Base-by-base conservation (phyloP, 2,113 vertebrate genomes). In the Stigmatopora argus region DNA sequence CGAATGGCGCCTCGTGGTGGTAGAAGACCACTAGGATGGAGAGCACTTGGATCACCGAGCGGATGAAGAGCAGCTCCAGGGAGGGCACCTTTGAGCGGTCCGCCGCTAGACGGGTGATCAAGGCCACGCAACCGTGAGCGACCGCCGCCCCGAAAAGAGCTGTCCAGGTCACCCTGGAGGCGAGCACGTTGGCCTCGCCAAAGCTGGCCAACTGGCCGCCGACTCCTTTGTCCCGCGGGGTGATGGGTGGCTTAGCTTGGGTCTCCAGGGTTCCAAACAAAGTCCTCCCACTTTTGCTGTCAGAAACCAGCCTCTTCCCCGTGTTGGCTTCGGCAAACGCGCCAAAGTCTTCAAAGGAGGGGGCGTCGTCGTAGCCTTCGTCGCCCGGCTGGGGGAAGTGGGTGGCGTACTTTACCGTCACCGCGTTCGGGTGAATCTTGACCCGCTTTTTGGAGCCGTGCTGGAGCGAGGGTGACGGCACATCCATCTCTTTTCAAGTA, bases 1-100 rank as follows among this genome's bases (percentile, higher is more conserved):
- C 97, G n/a, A 99, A 97, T 38, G 96, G 96, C 5, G 93, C 89
- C 83, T 99, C 95, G 0, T 94, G 93, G 77, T 95, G 89, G 62
- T 99, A 98, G 83, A 92, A 91, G 68, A 98, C 95, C 66, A 95
- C 93, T 62, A 92, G 65, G 60, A 99, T 83, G 55, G 97, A 96
- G 73, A 99, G 88, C 78, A 95, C 91, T 86, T 98, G 96, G 71
- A 98, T 91, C 35, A 98, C 93, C 0, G 96, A 99, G 75, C 95
- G 95, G 80, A 99, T 97, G 79, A 99, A 99, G 77, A 99, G 94
- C 68, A 99, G 87, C 88, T 98, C 96, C 55, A 99, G 89, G 47
- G 96, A 99, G 53, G 96, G 97, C 83, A 99, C 95, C 89, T 95
- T 98, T 81, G 96, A 98, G 78, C 91, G 94, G 79, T 98, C 96